Percentiles rank a stretch among this genome's conserved stretches.
Conservation (phyloP, 2,113 vertebrate species). For the Ciconia maguari region DNA sequence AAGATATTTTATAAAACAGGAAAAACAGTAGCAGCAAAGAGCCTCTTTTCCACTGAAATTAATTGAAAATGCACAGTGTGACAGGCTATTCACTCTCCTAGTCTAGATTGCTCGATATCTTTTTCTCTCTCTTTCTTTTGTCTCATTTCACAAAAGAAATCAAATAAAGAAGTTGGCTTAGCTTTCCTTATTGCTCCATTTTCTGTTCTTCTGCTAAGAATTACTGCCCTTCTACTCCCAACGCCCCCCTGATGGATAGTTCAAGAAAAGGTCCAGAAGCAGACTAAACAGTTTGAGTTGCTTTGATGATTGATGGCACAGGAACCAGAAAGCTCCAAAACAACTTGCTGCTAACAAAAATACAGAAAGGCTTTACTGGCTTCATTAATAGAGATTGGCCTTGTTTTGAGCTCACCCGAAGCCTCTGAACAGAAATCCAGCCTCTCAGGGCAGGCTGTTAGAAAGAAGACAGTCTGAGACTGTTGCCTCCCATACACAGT, state of each 20-base stretch:
- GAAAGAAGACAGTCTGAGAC: not conserved
- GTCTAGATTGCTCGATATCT: not conserved
- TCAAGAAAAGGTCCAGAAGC: not conserved
- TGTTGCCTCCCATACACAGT: not conserved
- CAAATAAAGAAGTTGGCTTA: not conserved
- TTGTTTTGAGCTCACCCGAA: not conserved
- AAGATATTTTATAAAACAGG: not conserved
- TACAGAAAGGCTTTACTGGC: not conserved
- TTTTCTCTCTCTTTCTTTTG: not conserved
- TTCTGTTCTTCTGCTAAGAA: not conserved
- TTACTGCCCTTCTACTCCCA: not conserved
- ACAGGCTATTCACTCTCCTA: not conserved
- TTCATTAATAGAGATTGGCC: not conserved
- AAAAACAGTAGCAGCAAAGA: not conserved
- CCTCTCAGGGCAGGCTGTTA: not conserved
- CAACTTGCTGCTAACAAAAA: not conserved
- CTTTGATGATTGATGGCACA: not conserved
- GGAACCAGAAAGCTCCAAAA: not conserved
- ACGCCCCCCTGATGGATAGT: not conserved
- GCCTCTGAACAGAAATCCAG: not conserved
- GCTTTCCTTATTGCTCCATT: not conserved
- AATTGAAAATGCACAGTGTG: not conserved
- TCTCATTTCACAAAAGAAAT: slow-evolving; percentile 19
- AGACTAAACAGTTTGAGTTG: not conserved
- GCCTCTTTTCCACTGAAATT: not conserved